Percentiles rank a stretch among this genome's conserved stretches.
Conservation (phyloP, 2,888 invertebrate species). For the Drosophila anomalata region DNA sequence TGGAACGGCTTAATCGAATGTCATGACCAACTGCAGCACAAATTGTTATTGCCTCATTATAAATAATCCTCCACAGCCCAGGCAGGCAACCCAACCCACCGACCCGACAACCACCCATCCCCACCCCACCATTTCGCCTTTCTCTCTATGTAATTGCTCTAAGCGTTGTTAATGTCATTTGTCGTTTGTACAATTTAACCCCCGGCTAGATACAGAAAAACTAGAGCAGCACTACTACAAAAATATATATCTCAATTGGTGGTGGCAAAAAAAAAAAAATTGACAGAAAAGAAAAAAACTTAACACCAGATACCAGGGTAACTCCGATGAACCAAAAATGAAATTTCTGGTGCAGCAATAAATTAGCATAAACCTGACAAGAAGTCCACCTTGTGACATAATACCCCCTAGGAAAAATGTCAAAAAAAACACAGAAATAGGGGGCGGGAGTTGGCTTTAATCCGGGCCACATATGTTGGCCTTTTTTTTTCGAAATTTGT, state of each 20-base stretch:
- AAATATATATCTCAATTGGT: conserved; percentile 43
- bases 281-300: neutral
- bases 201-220: conserved; percentile 24
- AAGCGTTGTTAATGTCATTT: conserved; percentile 61
- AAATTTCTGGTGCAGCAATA: conserved; percentile 16
- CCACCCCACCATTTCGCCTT: conserved; percentile 8
- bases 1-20: conserved; percentile 63
- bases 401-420: conserved; percentile 31
- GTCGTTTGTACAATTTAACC: conserved; percentile 58
- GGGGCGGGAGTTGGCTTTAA: neutral
- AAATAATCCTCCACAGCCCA: conserved; percentile 52
- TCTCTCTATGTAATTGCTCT: conserved; percentile 59
- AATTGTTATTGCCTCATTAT: conserved; percentile 75
- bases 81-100: conserved; percentile 1
- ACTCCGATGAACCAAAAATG: neutral
- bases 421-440: neutral
- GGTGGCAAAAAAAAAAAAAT: conserved; percentile 24
- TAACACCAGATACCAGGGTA: conserved; percentile 5
- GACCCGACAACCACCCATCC: conserved; percentile 6
- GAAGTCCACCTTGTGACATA: conserved; percentile 50
- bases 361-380: conserved; percentile 39
- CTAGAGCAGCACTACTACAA: conserved; percentile 25
- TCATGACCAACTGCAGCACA: conserved; percentile 59
- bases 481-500: conserved; percentile 11
- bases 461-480: conserved; percentile 33